Evolutionary conservation across 2,888 invertebrate species (phyloP).

Genomic region (Caradrina clavipalpis): DNA sequence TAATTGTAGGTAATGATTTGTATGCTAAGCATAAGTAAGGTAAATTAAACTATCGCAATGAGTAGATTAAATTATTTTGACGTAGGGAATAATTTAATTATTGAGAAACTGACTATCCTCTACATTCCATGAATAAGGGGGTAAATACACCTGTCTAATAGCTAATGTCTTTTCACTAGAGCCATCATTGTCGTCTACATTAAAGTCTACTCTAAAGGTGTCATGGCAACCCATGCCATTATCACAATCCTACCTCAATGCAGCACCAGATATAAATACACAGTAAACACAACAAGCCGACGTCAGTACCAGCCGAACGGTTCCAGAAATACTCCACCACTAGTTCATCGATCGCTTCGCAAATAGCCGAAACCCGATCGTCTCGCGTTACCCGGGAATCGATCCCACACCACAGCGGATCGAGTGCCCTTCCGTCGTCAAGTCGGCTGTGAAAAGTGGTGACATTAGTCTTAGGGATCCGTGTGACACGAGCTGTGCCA

Average conservation of each 20-base stretch:
- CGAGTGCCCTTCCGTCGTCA: conserved; percentile 57
- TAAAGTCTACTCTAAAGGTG: background rate
- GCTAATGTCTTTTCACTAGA: background rate
- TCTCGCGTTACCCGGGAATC: conserved; percentile 68
- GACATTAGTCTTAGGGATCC: conserved; percentile 41
- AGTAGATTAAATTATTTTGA: too few relatives aligned
- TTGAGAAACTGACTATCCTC: too few relatives aligned
- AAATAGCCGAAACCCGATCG: conserved; percentile 66
- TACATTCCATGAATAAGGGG: too few relatives aligned
- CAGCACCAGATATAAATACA: background rate
- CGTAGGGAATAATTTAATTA: too few relatives aligned
- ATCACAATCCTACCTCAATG: background rate
- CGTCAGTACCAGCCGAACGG: conserved; percentile 9
- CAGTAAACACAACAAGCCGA: background rate
- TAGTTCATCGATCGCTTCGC: conserved; percentile 60
- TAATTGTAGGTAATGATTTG: too few relatives aligned
- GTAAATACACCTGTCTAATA: too few relatives aligned
- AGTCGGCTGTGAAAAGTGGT: conserved; percentile 54
- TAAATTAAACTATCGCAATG: too few relatives aligned
- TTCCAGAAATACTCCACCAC: conserved; percentile 57
- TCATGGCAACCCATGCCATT: background rate
- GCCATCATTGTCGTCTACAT: background rate
- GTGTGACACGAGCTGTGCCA: conserved; percentile 22
- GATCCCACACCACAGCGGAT: conserved; percentile 69
- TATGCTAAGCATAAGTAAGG: too few relatives aligned